Evolutionary conservation across 2,888 invertebrate genomes (phyloP), one percentile per base, ranked within the genome.

Genomic region (Ophion ventricosus): DNA sequence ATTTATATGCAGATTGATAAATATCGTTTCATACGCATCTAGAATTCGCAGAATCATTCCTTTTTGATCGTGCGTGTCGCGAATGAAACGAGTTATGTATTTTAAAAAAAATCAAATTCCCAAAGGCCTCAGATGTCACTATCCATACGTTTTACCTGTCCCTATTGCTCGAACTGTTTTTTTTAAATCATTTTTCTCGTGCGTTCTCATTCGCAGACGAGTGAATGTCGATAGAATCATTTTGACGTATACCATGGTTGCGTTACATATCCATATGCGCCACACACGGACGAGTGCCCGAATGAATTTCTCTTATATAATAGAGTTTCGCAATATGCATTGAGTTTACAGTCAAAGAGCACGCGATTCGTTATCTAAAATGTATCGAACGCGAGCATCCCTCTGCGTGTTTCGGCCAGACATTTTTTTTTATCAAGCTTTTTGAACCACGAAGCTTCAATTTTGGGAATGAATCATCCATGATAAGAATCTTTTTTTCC

Each of bases 91-190:
- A 67, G 67, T 67, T 76, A n/a, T 69, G 54, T 10, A 1, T n/a
- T n/a, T 40, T 54, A 57, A 54, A 67, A 80, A 79, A 66, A 76
- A 43, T 61, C 49, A 56, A 77, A 80, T 77, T 80, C 69, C 72
- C 76, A 49, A 67, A 80, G 61, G 73, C 43, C 59, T 61, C 11
- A 17, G 14, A 78, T 80, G 57, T 23, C 69, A 49, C 25, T 35
- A 43, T 83, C 84, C 74, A 78, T 66, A 80, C 70, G 79, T 59
- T 84, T 82, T 70, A 81, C 26, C 72, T 66, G 73, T 72, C 81
- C 80, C 84, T 85, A 70, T 78, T 85, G 72, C 78, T 59, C 26
- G 79, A 77, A 80, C 59, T 57, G 73, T 61, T 35, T 67, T 80
- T 64, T 43, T n/a, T n/a, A n/a, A 56, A 56, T 29, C 66, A 70